A percentile compares a stretch with the other conserved stretches of the same genome.
Evolutionary conservation across 1,140 invertebrate genomes (phyloP).

Genomic region (Myzus persicae): DNA sequence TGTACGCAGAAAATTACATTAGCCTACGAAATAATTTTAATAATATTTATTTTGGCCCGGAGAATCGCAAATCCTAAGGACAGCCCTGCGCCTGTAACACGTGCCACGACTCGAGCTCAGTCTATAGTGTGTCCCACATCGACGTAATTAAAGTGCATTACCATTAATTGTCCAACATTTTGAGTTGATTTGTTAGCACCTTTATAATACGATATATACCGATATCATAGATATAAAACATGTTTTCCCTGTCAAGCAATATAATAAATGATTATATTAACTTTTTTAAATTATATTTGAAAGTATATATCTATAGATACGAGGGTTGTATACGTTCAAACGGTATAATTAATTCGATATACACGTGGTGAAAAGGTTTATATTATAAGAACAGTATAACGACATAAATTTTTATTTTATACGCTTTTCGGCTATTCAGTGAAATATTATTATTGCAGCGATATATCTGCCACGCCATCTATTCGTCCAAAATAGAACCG

Average conservation of each 20-base stretch:
- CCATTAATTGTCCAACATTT: neutral
- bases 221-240: neutral
- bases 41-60: too few species aligned
- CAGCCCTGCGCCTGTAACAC: too few species aligned
- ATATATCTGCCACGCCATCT: neutral
- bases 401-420: too few species aligned
- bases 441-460: neutral
- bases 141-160: neutral
- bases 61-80: too few species aligned
- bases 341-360: too few species aligned
- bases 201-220: neutral
- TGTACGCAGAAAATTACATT: too few species aligned
- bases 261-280: neutral
- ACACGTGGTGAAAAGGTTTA: too few species aligned
- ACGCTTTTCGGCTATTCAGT: neutral
- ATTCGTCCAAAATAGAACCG: neutral
- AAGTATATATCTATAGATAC: too few species aligned
- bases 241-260: neutral
- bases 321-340: too few species aligned
- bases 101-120: too few species aligned
- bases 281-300: neutral
- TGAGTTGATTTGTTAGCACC: neutral
- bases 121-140: neutral
- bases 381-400: too few species aligned
- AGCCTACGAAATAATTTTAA: too few species aligned